These are phyloP conservation scores for Calephelis virginiensis DNA, from an alignment of 1,140 invertebrate genomes.

Conservation along the genomic window DNA sequence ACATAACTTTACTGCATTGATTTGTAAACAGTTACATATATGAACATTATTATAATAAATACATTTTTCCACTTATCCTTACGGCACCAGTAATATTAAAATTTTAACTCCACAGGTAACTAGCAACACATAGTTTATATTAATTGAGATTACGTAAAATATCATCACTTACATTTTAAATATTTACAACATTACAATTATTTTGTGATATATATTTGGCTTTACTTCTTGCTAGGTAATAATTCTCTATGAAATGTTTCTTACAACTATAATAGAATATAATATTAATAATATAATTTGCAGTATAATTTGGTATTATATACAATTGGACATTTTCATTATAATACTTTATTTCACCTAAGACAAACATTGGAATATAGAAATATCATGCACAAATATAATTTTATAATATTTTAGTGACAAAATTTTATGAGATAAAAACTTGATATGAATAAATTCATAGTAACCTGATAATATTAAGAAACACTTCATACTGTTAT, in stretches of 20 bases:
- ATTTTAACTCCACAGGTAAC: conserved; percentile 69
- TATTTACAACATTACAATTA: conserved; percentile 52
- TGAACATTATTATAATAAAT: conserved; percentile 30
- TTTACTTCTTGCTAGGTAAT: conserved; percentile 47
- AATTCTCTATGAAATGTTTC: conserved; percentile 43
- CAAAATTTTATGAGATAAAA: too few species aligned
- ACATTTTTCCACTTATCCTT: conserved; percentile 35
- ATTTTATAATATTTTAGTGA: background rate
- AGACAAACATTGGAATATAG: background rate
- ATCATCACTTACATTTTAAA: conserved; percentile 43
- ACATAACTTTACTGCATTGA: background rate
- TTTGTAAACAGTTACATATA: background rate
- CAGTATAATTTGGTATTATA: background rate
- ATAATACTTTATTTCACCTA: background rate
- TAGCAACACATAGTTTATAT: conserved; percentile 55
- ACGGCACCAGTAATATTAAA: conserved; percentile 44
- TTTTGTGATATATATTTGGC: conserved; percentile 65
- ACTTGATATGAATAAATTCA: background rate
- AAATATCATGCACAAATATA: background rate
- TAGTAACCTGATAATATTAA: conserved; percentile 15
- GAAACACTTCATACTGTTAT: conserved; percentile 38
- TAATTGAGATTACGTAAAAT: conserved; percentile 62
- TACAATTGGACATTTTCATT: conserved; percentile 1
- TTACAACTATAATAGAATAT: conserved; percentile 16
- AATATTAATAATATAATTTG: background rate